phyloP scores from a whole-genome alignment of 2,888 invertebrate genomes.

The Acanthococcus lagerstroemiae region DNA sequence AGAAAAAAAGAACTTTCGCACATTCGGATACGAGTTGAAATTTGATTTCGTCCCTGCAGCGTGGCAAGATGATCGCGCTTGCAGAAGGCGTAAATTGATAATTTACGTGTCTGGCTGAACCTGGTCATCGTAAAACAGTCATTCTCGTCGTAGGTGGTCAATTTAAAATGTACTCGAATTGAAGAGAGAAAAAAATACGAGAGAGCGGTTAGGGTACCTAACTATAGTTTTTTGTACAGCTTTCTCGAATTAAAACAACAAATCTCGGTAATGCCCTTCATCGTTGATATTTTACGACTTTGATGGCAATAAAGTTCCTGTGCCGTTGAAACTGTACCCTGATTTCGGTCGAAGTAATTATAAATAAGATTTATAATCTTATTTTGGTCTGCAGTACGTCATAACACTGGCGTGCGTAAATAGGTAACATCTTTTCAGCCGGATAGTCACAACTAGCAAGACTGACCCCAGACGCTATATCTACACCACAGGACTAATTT shows the following conservation, averaged over 20 bases:
- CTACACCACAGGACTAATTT: too few relatives aligned
- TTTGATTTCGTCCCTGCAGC: too few relatives aligned
- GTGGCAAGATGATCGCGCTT: too few relatives aligned
- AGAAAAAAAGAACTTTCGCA: too few relatives aligned
- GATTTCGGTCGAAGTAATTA: background rate
- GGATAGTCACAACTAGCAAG: too few relatives aligned
- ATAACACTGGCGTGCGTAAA: background rate
- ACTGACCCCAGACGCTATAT: too few relatives aligned
- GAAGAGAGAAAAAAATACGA: background rate
- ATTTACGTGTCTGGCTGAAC: background rate
- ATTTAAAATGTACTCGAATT: background rate
- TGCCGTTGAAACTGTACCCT: background rate
- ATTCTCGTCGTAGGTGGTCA: background rate
- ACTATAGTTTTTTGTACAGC: background rate
- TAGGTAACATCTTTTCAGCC: too few relatives aligned
- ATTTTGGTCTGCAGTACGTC: background rate
- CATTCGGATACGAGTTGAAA: too few relatives aligned
- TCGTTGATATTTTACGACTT: background rate
- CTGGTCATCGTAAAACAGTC: background rate
- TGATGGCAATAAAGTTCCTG: background rate
- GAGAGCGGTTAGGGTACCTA: background rate
- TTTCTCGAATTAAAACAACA: background rate
- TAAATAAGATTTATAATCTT: background rate
- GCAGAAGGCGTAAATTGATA: background rate
- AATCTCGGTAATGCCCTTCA: background rate